These are phyloP conservation scores for Drosophila putrida DNA, from an alignment of 2,888 invertebrate species.

Conservation along the genomic window DNA sequence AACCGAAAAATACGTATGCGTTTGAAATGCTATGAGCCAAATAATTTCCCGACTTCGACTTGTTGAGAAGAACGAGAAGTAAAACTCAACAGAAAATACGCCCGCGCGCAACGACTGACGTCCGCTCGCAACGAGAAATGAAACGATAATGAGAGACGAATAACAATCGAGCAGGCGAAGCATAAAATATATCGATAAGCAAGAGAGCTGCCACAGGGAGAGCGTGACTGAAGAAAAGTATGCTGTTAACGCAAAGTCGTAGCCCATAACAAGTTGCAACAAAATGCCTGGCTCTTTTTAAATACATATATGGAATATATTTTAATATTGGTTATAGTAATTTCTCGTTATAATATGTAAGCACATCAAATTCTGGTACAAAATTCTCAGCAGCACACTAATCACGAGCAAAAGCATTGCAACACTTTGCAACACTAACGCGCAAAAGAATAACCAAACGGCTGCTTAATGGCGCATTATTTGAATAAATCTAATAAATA, in stretches of 20 bases:
- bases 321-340: background rate
- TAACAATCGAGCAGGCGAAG: background rate
- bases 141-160: constrained; percentile 42
- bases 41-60: constrained; percentile 44
- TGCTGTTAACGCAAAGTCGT: constrained; percentile 12
- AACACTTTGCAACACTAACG: constrained; percentile 36
- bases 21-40: constrained; percentile 24
- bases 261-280: background rate
- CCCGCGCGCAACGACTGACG: constrained; percentile 28
- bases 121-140: constrained; percentile 39
- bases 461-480: constrained; percentile 32
- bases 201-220: constrained; percentile 18
- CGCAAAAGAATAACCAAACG: constrained; percentile 1
- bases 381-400: constrained; percentile 9
- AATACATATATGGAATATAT: background rate
- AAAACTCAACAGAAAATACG: constrained; percentile 28
- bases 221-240: constrained; percentile 4
- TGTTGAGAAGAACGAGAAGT: constrained; percentile 39
- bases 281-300: background rate
- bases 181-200: constrained; percentile 27
- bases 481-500: constrained; percentile 8
- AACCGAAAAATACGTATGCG: constrained; percentile 23
- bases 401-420: background rate
- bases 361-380: background rate
- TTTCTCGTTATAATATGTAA: background rate